Base-by-base conservation (phyloP, 1,140 invertebrate genomes). In the Globodera rostochiensis region DNA sequence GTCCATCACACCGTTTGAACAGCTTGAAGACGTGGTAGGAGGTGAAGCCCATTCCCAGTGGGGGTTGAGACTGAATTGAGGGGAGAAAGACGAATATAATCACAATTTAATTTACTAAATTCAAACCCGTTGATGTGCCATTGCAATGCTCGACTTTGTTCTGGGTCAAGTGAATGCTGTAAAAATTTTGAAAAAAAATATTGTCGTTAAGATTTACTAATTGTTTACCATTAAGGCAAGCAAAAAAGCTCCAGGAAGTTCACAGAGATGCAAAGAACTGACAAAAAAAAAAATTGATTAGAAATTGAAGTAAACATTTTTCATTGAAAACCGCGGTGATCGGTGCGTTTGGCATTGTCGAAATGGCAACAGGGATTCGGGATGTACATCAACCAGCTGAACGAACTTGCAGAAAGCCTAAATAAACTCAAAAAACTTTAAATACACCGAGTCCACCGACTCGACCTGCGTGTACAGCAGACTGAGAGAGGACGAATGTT, bases 341-440 rank as follows among this genome's bases (percentile, higher is more conserved):
- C 57, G 50, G 11, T 53, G 11, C 9, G 5, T 60, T 60, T 60
- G 57, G 57, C 57, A 60, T 19, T 60, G 57, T 60, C 19, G 11
- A 15, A 60, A 19, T 19, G 57, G 57, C 11, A 15, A 13, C 57
- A 60, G 15, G 9, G 19, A 19, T 46, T 87, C 60, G 25, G 87
- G 83, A 73, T 82, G 66, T 15, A 13, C 45, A 64, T n/a, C 25
- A 19, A 86, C 6, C 21, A 87, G 80, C 70, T 87, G 80, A n/a
- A 73, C 53, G 67, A 89, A 85, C 77, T 87, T 87, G 49, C 85
- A 89, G 74, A 82, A 87, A 7, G 86, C 86, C 49, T 88, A 77
- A 60, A 53, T 25, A 53, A 53, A 13, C 11, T 53, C 50, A 53
- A 1, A 53, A 7, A 53, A 5, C 7, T 7, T 53, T 53, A 1